Evolutionary conservation across 1,140 invertebrate species (phyloP).

Genomic region (Nymphalis io): DNA sequence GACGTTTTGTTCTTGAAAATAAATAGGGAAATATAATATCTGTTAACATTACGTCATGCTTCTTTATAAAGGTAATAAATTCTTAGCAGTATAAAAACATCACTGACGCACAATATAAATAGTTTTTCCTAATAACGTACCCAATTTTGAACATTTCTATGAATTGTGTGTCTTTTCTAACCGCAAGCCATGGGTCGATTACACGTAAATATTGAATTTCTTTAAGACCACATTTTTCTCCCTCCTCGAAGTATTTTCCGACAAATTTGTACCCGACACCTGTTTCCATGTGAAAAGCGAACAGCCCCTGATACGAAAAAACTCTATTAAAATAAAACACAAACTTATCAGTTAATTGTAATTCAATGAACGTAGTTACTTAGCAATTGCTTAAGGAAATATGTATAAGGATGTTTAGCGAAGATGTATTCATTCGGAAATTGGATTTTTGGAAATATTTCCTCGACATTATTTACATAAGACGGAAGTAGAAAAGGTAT

Average conservation of each 20-base stretch:
- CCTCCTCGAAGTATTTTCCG: constrained; percentile 83
- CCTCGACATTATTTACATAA: not conserved
- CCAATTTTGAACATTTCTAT: constrained; percentile 83
- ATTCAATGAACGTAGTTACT: constrained; percentile 16
- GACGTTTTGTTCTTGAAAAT: constrained; percentile 77
- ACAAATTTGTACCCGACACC: constrained; percentile 84
- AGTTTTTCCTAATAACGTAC: constrained; percentile 61
- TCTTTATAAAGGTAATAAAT: no score
- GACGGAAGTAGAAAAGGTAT: not conserved
- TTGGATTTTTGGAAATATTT: not conserved
- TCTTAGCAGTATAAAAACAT: no score
- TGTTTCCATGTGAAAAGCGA: constrained; percentile 84
- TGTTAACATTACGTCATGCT: not conserved
- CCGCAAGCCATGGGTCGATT: constrained; percentile 81
- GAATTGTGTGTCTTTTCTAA: constrained; percentile 83
- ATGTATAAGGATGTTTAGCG: not conserved
- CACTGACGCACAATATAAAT: no score
- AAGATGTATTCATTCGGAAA: not conserved
- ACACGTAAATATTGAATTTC: constrained; percentile 84
- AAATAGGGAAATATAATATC: constrained; percentile 14
- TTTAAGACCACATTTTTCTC: constrained; percentile 85
- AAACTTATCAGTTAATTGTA: constrained; percentile 10
- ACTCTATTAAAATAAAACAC: not conserved
- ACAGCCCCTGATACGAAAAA: constrained; percentile 70
- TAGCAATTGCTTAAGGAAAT: constrained; percentile 12